Percentiles rank a stretch among this genome's conserved stretches.
Evolutionary conservation across 2,113 vertebrate species (phyloP).

Genomic region (Oreochromis aureus): DNA sequence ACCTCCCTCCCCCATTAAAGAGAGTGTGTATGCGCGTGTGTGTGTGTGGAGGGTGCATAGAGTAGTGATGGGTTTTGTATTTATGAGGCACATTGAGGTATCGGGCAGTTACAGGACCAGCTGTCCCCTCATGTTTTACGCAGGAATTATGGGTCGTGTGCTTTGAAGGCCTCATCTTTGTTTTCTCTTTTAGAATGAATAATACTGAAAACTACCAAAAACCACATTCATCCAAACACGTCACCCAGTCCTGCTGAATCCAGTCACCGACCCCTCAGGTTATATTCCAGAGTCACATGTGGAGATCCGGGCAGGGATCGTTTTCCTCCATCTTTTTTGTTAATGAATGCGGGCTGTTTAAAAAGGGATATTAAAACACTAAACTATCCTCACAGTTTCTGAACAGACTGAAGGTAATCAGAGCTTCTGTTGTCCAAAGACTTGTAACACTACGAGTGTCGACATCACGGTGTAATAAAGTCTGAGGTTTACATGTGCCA

Average conservation of each 20-base stretch:
- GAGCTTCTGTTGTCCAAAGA: background rate
- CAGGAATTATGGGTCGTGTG: background rate
- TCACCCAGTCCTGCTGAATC: background rate
- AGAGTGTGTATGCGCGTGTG: background rate
- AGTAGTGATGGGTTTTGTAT: background rate
- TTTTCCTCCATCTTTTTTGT: background rate
- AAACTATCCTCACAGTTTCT: background rate
- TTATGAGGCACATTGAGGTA: background rate
- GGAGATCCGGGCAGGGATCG: fast-evolving
- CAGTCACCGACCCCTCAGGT: background rate
- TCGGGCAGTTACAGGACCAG: background rate
- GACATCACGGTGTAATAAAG: too few relatives aligned
- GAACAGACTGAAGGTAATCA: background rate
- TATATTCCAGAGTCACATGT: background rate
- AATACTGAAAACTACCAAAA: background rate
- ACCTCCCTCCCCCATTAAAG: background rate
- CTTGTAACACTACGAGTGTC: too few relatives aligned
- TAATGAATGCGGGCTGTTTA: fast-evolving
- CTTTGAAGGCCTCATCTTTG: background rate
- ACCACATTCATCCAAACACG: background rate
- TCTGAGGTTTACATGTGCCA: too few relatives aligned
- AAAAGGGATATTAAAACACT: background rate
- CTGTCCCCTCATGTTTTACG: background rate
- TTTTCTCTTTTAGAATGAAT: background rate
- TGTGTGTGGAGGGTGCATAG: background rate